Percentiles rank a stretch among this genome's conserved stretches.
phyloP scores from a whole-genome alignment of 2,797 vertebrate genomes.

The Chrysocyon brachyurus region DNA sequence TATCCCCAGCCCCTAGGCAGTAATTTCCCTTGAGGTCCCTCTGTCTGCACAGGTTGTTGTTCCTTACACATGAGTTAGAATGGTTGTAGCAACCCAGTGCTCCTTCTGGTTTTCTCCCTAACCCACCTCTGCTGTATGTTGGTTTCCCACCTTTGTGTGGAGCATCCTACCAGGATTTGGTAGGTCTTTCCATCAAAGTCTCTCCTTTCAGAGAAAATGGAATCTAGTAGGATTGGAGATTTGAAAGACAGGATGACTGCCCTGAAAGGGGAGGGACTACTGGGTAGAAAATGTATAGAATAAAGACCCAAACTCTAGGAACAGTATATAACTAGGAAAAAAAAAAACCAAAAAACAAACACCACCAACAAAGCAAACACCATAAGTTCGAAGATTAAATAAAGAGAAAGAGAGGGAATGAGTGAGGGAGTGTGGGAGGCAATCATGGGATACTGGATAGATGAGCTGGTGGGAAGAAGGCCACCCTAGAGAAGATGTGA shows the following conservation, averaged over 20 bases:
- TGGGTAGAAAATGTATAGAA: not conserved
- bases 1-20: not conserved
- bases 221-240: not conserved
- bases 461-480: not conserved
- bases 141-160: not conserved
- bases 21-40: not conserved
- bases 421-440: not conserved
- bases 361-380: not conserved
- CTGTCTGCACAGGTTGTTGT: not conserved
- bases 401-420: not conserved
- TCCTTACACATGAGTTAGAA: not conserved
- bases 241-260: not conserved
- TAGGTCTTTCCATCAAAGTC: not conserved
- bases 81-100: not conserved
- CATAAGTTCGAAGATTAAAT: not conserved
- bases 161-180: not conserved
- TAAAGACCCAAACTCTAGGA: not conserved
- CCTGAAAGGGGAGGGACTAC: not conserved
- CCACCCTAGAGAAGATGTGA: not conserved
- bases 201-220: not conserved
- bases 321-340: too few relatives aligned
- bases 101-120: not conserved
- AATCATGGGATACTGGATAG: not conserved
- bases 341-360: not conserved
- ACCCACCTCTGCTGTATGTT: rapidly evolving